Percentiles rank a stretch among this genome's conserved stretches.
These are phyloP conservation scores for Orycteropus afer DNA, from an alignment of 2,113 vertebrate species.

Conservation along the genomic window DNA sequence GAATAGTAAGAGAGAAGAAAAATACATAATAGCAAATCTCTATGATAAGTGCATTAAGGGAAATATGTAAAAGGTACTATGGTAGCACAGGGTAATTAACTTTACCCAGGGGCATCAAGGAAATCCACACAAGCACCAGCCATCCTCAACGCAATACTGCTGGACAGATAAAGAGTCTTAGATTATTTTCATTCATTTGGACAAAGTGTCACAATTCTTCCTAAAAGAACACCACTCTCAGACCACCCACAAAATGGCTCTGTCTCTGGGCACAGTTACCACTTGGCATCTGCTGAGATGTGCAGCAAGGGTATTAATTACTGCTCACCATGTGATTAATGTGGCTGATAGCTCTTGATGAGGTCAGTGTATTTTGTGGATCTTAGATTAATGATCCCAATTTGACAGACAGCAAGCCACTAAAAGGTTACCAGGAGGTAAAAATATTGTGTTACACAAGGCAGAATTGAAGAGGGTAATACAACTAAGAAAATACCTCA, in stretches of 20 bases:
- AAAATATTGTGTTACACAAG: constrained; percentile 71
- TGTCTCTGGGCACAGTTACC: constrained; percentile 61
- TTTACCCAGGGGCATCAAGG: not conserved
- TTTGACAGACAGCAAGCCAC: constrained; percentile 72
- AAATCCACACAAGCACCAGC: not conserved
- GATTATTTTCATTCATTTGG: constrained; percentile 17
- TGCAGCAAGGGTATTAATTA: constrained; percentile 75
- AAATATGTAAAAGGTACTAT: not conserved
- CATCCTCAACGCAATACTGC: not conserved
- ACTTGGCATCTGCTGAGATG: constrained; percentile 69
- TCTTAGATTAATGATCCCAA: constrained; percentile 74
- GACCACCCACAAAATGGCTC: constrained; percentile 65
- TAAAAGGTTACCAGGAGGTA: constrained; percentile 75
- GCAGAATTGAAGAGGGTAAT: constrained; percentile 37
- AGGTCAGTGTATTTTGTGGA: constrained; percentile 72
- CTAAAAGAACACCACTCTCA: constrained; percentile 36
- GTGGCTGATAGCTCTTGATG: constrained; percentile 69
- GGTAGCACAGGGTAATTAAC: not conserved
- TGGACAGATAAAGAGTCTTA: not conserved
- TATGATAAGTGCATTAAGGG: not conserved
- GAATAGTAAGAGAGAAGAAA: not conserved
- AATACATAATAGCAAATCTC: not conserved
- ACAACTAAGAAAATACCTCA: constrained; percentile 36
- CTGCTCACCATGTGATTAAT: constrained; percentile 74
- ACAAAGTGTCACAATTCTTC: constrained; percentile 3